These are phyloP conservation scores for Melanotaenia nigrans DNA, from an alignment of 2,797 vertebrate species.

Conservation along the genomic window DNA sequence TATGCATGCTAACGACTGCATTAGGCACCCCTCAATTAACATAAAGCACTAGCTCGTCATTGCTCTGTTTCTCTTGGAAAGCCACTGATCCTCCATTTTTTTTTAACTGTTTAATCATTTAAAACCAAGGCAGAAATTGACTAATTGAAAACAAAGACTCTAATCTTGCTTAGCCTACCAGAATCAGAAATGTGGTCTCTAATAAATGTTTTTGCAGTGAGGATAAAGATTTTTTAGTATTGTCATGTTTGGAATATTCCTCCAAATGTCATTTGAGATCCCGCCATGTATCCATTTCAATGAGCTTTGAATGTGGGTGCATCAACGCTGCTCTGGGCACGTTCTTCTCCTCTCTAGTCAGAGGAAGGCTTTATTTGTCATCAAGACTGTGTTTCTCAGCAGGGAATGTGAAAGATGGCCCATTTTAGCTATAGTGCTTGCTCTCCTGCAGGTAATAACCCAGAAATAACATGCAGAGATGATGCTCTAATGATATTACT, in stretches of 20 bases:
- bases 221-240: slow-evolving; percentile 47
- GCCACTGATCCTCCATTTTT: slow-evolving; percentile 62
- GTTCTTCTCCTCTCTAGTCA: slow-evolving; percentile 38
- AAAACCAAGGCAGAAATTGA: slow-evolving; percentile 59
- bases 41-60: slow-evolving; percentile 70
- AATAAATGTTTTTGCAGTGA: slow-evolving; percentile 52
- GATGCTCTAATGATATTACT: slow-evolving; percentile 82
- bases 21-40: slow-evolving; percentile 77
- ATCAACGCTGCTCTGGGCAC: slow-evolving; percentile 33
- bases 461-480: slow-evolving; percentile 80
- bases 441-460: slow-evolving; percentile 81
- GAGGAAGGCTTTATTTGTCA: slow-evolving; percentile 75
- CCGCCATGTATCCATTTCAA: slow-evolving; percentile 48
- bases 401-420: slow-evolving; percentile 73
- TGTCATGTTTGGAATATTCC: slow-evolving; percentile 50
- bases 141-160: slow-evolving; percentile 73
- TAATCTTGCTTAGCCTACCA: slow-evolving; percentile 65
- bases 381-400: slow-evolving; percentile 63
- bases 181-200: slow-evolving; percentile 45
- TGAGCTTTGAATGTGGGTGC: slow-evolving; percentile 45
- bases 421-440: slow-evolving; percentile 62
- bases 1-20: slow-evolving; percentile 77
- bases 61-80: slow-evolving; percentile 69
- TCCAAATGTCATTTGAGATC: slow-evolving; percentile 58
- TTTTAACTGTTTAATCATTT: slow-evolving; percentile 72